These are phyloP conservation scores for Alces alces DNA, from an alignment of 2,113 vertebrate genomes.

Conservation along the genomic window DNA sequence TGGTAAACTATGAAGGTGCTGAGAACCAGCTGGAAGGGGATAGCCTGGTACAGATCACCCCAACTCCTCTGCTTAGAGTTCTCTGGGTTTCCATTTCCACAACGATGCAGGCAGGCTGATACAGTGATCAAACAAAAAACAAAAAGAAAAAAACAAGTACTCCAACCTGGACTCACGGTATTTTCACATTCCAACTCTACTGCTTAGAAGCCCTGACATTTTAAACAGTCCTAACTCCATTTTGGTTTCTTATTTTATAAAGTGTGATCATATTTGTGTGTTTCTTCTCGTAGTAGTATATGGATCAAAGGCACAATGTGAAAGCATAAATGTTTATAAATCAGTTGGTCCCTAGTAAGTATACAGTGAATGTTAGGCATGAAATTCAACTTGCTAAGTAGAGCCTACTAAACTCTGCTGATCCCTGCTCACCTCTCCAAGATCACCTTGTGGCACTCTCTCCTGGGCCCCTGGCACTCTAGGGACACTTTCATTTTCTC, in stretches of 20 bases:
- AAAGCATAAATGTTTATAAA: not conserved
- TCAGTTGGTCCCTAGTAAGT: not conserved
- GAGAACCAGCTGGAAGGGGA: not conserved
- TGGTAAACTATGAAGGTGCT: not conserved
- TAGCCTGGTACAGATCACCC: accelerated
- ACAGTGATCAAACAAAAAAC: not conserved
- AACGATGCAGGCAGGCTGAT: accelerated
- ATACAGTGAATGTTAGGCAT: not conserved
- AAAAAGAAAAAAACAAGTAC: not conserved
- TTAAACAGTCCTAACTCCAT: not conserved
- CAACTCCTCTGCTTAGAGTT: not conserved
- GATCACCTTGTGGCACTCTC: not conserved
- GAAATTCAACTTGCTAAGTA: not conserved
- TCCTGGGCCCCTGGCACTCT: not conserved
- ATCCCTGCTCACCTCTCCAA: not conserved
- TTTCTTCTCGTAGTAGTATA: not conserved
- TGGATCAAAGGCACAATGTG: not conserved
- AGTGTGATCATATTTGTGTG: not conserved
- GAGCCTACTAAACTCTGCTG: too few species aligned
- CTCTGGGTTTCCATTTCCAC: not conserved
- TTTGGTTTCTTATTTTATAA: not conserved
- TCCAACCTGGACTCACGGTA: accelerated
- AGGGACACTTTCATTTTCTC: not conserved
- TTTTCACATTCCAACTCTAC: not conserved
- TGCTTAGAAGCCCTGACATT: not conserved